Evolutionary conservation across 2,888 invertebrate species (phyloP).

Genomic region (Leptinotarsa juncta): DNA sequence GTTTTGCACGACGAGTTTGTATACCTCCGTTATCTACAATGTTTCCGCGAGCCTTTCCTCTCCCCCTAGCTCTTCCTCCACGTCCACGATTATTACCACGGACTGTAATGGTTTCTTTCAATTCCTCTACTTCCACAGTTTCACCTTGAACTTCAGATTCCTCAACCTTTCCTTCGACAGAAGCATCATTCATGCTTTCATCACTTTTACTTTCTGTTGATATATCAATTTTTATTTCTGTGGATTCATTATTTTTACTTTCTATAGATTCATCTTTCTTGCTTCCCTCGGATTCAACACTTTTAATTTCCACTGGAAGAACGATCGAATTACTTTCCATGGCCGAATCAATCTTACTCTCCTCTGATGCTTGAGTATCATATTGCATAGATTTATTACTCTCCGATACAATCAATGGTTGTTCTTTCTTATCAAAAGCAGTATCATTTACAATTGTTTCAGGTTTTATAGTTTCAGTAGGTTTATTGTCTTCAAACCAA

Average conservation of each 20-base stretch:
- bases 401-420: constrained; percentile 37
- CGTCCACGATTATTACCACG: constrained; percentile 54
- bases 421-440: constrained; percentile 34
- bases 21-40: constrained; percentile 65
- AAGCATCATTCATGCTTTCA: not conserved
- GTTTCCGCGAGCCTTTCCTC: constrained; percentile 46
- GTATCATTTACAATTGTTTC: constrained; percentile 24
- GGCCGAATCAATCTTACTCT: not conserved
- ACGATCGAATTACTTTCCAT: not conserved
- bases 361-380: not conserved
- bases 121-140: constrained; percentile 61
- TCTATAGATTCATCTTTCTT: not conserved
- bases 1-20: constrained; percentile 68
- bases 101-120: constrained; percentile 47
- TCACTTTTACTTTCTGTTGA: not conserved
- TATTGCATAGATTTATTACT: constrained; percentile 22
- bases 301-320: constrained; percentile 35
- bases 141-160: constrained; percentile 25
- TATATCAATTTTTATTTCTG: not conserved
- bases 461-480: constrained; percentile 37
- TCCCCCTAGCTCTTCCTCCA: constrained; percentile 60
- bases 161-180: not conserved
- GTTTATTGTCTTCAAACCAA: constrained; percentile 48
- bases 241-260: not conserved
- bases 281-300: constrained; percentile 22